Evolutionary conservation across 1,140 invertebrate species (phyloP).

Genomic region (Lordiphosa collinella): DNA sequence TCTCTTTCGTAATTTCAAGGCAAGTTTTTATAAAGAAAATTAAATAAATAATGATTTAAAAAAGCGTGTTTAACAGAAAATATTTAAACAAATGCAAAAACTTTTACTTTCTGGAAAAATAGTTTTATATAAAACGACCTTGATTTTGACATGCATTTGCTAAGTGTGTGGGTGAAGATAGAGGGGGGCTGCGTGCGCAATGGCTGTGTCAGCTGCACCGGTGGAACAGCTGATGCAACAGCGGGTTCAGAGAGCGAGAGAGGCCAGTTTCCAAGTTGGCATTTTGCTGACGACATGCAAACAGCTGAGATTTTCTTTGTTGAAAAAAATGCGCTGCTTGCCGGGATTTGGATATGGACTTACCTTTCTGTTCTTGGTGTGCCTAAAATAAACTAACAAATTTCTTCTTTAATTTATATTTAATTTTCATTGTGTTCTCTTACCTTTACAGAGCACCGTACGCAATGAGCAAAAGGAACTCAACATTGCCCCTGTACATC

Average conservation of each 20-base stretch:
- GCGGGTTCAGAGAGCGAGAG: too few relatives aligned
- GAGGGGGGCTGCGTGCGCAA: too few relatives aligned
- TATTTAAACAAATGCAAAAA: not conserved
- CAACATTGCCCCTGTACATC: conserved; percentile 59
- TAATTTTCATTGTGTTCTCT: conserved; percentile 17
- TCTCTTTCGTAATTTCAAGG: conserved; percentile 67
- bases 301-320: not conserved
- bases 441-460: conserved; percentile 60
- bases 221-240: too few relatives aligned
- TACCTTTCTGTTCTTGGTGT: conserved; percentile 63
- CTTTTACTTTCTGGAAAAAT: not conserved
- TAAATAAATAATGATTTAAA: not conserved
- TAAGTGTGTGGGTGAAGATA: too few relatives aligned
- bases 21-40: conserved; percentile 31
- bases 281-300: not conserved
- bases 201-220: too few relatives aligned
- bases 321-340: conserved; percentile 47
- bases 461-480: conserved; percentile 75
- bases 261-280: too few relatives aligned
- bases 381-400: conserved; percentile 14
- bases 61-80: not conserved
- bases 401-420: conserved; percentile 14
- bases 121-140: too few relatives aligned
- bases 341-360: conserved; percentile 58
- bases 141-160: too few relatives aligned